Conservation (phyloP, 2,113 vertebrate genomes). For the Podarcis raffonei region DNA sequence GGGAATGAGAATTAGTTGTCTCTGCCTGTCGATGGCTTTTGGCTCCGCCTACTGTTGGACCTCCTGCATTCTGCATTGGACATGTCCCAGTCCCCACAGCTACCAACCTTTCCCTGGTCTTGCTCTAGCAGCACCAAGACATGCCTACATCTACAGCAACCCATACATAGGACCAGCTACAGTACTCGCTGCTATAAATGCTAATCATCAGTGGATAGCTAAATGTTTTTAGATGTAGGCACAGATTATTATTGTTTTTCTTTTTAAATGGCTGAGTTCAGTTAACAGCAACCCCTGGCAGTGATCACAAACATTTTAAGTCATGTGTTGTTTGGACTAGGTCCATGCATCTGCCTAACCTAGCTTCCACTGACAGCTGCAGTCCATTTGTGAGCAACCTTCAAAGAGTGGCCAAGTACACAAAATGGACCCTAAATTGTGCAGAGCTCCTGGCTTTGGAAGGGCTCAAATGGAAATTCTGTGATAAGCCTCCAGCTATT, state of each 20-base stretch:
- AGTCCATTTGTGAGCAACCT: slow-evolving; percentile 47
- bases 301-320: background rate
- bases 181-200: background rate
- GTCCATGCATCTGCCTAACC: background rate
- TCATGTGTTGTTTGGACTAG: background rate
- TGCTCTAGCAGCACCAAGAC: background rate
- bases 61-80: too few relatives aligned
- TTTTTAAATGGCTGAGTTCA: background rate
- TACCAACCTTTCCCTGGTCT: background rate
- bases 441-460: slow-evolving; percentile 17
- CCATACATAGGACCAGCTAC: background rate
- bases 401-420: slow-evolving; percentile 39
- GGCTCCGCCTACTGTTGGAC: too few relatives aligned
- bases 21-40: too few relatives aligned
- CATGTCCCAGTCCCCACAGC: too few relatives aligned
- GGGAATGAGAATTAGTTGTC: too few relatives aligned
- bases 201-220: background rate
- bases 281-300: background rate
- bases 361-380: slow-evolving; percentile 35
- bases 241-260: background rate
- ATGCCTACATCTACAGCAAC: background rate
- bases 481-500: slow-evolving; percentile 29
- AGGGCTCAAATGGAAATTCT: background rate
- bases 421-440: slow-evolving; percentile 33
- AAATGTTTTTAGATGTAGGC: background rate